Base-by-base conservation (phyloP, 2,113 vertebrate species). In the Indicator indicator region DNA sequence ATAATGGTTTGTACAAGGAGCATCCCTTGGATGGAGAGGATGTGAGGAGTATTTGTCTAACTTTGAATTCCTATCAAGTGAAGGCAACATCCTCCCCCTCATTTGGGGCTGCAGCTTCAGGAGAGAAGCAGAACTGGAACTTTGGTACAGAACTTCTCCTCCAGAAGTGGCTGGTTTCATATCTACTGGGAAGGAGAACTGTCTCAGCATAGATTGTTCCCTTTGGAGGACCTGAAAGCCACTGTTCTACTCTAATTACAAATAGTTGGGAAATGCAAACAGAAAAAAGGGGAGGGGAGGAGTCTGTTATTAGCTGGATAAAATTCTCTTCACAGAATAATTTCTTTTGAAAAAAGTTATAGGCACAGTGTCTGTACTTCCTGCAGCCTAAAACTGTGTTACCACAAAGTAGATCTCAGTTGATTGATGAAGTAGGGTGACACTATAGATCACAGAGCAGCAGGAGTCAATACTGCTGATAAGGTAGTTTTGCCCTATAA, bases 121-220 rank as follows among this genome's bases (percentile, higher is more conserved):
- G 26, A 80, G 33, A 77, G 74, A 94, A 96, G 87, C 82, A 94
- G 89, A 95, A 95, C 91, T 80, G 56, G 92, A 71, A 91, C 72
- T 91, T 75, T 21, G 69, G 67, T 79, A 60, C 58, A 68, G 65
- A 91, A 91, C 46, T 87, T 32, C 78, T 89, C 26, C 62, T 72
- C 77, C 82, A 75, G 71, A 91, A 79, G 71, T 63, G 52, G 16
- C 50, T 93, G 44, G 83, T 96, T 94, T 93, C 58, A 0, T 85
- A 74, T 81, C 68, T 82, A 7, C 26, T 23, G 74, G 74, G 64
- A 97, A 93, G 83, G 72, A 91, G 90, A 95, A 96, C 78, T 90
- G 27, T 71, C 73, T 83, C 76, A 23, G 50, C 1, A 1, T 42
- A 94, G 75, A 42, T 83, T 74, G 6, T 70, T 93, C 81, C 71